phyloP scores from a whole-genome alignment of 2,113 vertebrate species.

The Mellivora capensis region DNA sequence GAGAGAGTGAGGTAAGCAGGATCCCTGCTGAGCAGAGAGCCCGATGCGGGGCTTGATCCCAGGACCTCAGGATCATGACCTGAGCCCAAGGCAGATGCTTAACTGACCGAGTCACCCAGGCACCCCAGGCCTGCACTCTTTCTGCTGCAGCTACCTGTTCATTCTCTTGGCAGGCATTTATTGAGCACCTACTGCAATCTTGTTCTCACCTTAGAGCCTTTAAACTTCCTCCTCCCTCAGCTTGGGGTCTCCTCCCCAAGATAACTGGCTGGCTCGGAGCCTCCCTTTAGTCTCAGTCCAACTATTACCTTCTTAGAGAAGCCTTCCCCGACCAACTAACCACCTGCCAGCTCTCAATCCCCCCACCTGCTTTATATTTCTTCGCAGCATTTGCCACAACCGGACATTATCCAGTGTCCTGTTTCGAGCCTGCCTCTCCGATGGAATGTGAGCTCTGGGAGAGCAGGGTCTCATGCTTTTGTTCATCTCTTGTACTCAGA shows the following conservation, averaged over 20 bases:
- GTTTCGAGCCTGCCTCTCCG: not conserved
- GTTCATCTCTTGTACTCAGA: not conserved
- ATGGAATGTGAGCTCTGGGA: not conserved
- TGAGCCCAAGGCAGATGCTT: too few relatives aligned
- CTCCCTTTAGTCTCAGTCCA: not conserved
- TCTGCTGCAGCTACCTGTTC: not conserved
- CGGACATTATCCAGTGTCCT: not conserved
- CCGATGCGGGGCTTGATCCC: too few relatives aligned
- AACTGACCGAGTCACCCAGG: too few relatives aligned
- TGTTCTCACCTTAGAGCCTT: not conserved
- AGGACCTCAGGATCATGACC: too few relatives aligned
- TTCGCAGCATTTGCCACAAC: not conserved
- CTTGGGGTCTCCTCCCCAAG: not conserved
- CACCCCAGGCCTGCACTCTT: not conserved
- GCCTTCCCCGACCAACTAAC: not conserved
- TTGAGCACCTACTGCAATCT: not conserved
- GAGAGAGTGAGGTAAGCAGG: too few relatives aligned
- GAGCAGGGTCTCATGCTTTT: not conserved
- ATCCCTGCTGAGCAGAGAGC: too few relatives aligned
- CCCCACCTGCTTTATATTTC: not conserved
- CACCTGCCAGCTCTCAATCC: not conserved
- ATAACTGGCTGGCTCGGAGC: not conserved
- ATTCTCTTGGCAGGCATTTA: not conserved
- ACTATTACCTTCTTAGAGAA: not conserved
- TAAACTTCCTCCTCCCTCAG: not conserved